A percentile compares a stretch with the other conserved stretches of the same genome.
Conservation (phyloP, 2,888 invertebrate species). For the Drosophila leonis region DNA sequence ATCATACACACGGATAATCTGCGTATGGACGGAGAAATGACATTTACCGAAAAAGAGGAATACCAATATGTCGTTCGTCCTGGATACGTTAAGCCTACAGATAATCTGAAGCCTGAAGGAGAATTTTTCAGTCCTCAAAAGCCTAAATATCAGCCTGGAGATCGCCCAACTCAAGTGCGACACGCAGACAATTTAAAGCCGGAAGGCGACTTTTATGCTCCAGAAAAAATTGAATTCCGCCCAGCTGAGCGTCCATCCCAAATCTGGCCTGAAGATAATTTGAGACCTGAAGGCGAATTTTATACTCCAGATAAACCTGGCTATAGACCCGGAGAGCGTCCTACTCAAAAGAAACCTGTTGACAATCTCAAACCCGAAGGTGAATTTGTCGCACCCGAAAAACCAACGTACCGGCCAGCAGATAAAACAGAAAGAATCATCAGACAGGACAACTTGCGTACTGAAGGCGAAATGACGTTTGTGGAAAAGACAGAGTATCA, state of each 20-base stretch:
- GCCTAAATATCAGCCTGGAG: slow-evolving; percentile 71
- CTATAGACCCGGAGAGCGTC: slow-evolving; percentile 72
- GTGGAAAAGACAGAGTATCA: slow-evolving; percentile 86
- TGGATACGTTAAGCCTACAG: slow-evolving; percentile 82
- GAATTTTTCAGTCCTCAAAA: slow-evolving; percentile 72
- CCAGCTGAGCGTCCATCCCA: slow-evolving; percentile 54
- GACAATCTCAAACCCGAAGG: slow-evolving; percentile 87
- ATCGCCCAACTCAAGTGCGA: slow-evolving; percentile 85
- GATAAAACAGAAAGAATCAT: slow-evolving; percentile 86
- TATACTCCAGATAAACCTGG: slow-evolving; percentile 84
- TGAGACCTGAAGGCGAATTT: slow-evolving; percentile 76
- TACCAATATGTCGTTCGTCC: slow-evolving; percentile 86
- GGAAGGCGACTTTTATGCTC: slow-evolving; percentile 84
- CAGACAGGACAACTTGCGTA: slow-evolving; percentile 86
- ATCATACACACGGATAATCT: slow-evolving; percentile 87
- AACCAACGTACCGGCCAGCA: slow-evolving; percentile 83
- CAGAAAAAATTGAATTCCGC: slow-evolving; percentile 14
- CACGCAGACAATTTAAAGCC: slow-evolving; percentile 85
- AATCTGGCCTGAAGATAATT: slow-evolving; percentile 65
- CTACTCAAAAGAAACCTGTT: slow-evolving; percentile 38
- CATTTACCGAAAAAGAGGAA: slow-evolving; percentile 84
- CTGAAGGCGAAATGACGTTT: slow-evolving; percentile 85
- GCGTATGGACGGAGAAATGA: slow-evolving; percentile 87
- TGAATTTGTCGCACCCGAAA: slow-evolving; percentile 69
- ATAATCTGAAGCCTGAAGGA: slow-evolving; percentile 60